phyloP scores from a whole-genome alignment of 2,113 vertebrate species.

The Myiozetetes cayanensis region DNA sequence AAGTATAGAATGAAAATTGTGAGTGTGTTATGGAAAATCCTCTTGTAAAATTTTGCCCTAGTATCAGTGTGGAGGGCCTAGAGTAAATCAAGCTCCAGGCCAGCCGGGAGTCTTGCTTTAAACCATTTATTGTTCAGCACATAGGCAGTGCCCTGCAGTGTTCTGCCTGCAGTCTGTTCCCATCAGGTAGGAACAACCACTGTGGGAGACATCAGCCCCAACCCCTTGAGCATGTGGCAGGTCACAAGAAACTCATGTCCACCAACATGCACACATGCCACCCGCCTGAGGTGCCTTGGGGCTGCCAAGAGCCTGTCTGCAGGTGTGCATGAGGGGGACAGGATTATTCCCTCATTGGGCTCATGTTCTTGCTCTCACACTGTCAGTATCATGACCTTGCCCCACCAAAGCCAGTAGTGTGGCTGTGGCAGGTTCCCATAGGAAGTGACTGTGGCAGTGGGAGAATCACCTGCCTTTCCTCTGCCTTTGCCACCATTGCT shows the following conservation, averaged over 20 bases:
- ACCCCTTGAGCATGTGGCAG: accelerated
- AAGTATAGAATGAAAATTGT: background rate
- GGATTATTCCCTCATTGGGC: background rate
- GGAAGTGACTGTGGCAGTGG: accelerated
- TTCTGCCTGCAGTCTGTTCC: background rate
- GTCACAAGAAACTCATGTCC: background rate
- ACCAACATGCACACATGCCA: accelerated
- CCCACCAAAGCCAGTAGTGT: background rate
- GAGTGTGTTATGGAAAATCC: background rate
- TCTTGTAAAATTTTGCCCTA: background rate
- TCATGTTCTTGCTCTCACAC: accelerated
- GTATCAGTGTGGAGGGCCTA: background rate
- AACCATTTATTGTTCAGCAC: background rate
- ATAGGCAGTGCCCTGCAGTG: background rate
- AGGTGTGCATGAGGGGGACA: background rate
- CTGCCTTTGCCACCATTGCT: accelerated
- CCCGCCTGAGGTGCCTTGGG: background rate
- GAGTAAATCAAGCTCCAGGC: background rate
- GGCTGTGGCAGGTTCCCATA: background rate
- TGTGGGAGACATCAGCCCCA: background rate
- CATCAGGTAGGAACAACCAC: background rate
- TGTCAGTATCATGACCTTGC: accelerated
- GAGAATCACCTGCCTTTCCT: background rate
- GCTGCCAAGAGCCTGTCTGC: background rate
- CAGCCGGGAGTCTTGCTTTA: background rate